Percentiles rank a stretch among this genome's conserved stretches.
Conservation (phyloP, 2,113 vertebrate species). For the Xiphophorus hellerii region DNA sequence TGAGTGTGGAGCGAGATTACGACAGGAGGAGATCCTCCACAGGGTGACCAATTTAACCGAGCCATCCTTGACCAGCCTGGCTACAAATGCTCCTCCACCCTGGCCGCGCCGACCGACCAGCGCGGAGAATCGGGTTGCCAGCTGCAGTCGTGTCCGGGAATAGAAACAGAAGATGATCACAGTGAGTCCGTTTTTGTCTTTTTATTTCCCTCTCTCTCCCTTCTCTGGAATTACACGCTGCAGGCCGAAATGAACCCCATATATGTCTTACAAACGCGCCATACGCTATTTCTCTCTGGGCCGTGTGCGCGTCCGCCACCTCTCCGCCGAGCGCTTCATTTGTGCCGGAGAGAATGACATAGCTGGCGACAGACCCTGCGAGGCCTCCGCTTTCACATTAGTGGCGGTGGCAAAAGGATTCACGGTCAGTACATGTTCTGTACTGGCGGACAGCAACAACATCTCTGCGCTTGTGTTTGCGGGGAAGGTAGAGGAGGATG, state of each 20-base stretch:
- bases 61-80: constrained; percentile 59
- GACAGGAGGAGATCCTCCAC: constrained; percentile 70
- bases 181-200: constrained; percentile 69
- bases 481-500: constrained; percentile 10
- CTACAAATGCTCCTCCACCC: constrained; percentile 58
- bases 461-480: constrained; percentile 20
- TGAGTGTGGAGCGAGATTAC: constrained; percentile 75
- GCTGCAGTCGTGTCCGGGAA: constrained; percentile 55
- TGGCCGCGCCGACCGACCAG: constrained; percentile 29
- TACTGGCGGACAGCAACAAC: constrained; percentile 47
- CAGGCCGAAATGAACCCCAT: constrained; percentile 51
- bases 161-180: constrained; percentile 66
- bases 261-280: constrained; percentile 42
- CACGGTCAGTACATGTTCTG: constrained; percentile 49
- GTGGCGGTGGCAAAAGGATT: constrained; percentile 37
- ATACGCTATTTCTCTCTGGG: constrained; percentile 30
- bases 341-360: constrained; percentile 54
- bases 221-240: constrained; percentile 22
- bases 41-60: constrained; percentile 56
- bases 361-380: constrained; percentile 48
- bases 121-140: constrained; percentile 38
- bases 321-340: constrained; percentile 33
- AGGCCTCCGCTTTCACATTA: constrained; percentile 59
- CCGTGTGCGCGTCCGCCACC: constrained; percentile 25
- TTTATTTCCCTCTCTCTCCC: not conserved